Percentiles rank a stretch among this genome's conserved stretches.
Conservation (phyloP, 1,140 invertebrate species). For the Drosophila dunni region DNA sequence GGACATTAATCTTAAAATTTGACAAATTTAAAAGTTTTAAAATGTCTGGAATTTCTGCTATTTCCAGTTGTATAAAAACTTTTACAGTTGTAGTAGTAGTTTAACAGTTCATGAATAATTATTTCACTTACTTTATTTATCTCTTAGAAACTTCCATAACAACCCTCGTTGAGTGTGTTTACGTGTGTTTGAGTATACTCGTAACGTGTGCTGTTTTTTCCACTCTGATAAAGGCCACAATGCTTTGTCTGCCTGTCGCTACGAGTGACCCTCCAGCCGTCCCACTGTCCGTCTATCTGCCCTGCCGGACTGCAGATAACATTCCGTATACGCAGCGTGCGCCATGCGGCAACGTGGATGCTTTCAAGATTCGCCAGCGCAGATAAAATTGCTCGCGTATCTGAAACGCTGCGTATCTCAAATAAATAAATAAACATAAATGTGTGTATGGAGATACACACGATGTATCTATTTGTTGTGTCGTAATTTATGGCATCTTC, state of each 20-base stretch:
- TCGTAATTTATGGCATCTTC: conserved; percentile 68
- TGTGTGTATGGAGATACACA: background rate
- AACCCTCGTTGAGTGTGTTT: background rate
- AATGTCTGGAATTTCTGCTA: no score
- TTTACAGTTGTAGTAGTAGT: no score
- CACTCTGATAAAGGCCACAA: conserved; percentile 31
- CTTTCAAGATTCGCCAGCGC: conserved; percentile 48
- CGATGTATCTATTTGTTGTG: conserved; percentile 25
- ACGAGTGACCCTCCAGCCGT: no score
- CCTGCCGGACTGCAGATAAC: conserved; percentile 52
- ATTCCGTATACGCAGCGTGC: conserved; percentile 70
- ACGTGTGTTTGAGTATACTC: conserved; percentile 17
- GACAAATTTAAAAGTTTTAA: no score
- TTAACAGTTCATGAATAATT: no score
- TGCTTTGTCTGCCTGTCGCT: conserved; percentile 4
- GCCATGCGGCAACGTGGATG: conserved; percentile 4
- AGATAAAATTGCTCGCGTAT: conserved; percentile 57
- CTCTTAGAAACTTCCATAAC: background rate
- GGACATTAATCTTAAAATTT: no score
- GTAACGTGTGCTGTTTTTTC: conserved; percentile 31
- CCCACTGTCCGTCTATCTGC: conserved; percentile 8
- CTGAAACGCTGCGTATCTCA: conserved; percentile 19
- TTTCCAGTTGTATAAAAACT: no score
- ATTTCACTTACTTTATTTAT: no score
- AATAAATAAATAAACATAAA: no score